These are phyloP conservation scores for Caenorhabditis sp. DNA, from an alignment of 2,888 invertebrate species.

Conservation along the genomic window DNA sequence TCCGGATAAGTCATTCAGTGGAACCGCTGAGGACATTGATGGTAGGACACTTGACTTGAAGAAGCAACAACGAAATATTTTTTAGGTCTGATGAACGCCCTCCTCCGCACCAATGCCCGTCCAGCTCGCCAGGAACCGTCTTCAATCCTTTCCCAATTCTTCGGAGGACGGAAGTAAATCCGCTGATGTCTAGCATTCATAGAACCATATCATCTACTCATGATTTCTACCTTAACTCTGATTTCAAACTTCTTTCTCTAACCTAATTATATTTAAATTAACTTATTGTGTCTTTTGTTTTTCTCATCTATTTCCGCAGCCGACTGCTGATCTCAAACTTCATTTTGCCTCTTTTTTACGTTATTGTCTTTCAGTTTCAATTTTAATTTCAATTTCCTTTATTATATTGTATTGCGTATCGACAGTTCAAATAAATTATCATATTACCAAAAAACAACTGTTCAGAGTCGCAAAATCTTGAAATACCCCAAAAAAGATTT, in stretches of 20 bases:
- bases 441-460: too few relatives aligned
- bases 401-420: too few relatives aligned
- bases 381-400: too few relatives aligned
- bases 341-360: neutral
- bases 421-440: too few relatives aligned
- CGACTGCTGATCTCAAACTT: slow-evolving; percentile 57
- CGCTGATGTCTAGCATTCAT: neutral
- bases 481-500: neutral
- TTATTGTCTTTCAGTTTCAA: too few relatives aligned
- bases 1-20: slow-evolving; percentile 60
- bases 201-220: neutral
- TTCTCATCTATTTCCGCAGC: slow-evolving; percentile 17
- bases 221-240: neutral
- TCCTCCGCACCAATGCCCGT: slow-evolving; percentile 64
- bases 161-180: slow-evolving; percentile 60
- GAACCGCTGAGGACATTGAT: slow-evolving; percentile 63
- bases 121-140: slow-evolving; percentile 67
- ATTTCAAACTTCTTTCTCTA: neutral
- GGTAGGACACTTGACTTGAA: slow-evolving; percentile 13
- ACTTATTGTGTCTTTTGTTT: slow-evolving; percentile 15
- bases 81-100: slow-evolving; percentile 69
- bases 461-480: neutral
- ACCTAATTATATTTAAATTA: slow-evolving; percentile 11
- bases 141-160: slow-evolving; percentile 66
- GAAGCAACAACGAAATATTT: neutral